Evolutionary conservation across 2,797 vertebrate genomes (phyloP).

Genomic region (Myotis planiceps): DNA sequence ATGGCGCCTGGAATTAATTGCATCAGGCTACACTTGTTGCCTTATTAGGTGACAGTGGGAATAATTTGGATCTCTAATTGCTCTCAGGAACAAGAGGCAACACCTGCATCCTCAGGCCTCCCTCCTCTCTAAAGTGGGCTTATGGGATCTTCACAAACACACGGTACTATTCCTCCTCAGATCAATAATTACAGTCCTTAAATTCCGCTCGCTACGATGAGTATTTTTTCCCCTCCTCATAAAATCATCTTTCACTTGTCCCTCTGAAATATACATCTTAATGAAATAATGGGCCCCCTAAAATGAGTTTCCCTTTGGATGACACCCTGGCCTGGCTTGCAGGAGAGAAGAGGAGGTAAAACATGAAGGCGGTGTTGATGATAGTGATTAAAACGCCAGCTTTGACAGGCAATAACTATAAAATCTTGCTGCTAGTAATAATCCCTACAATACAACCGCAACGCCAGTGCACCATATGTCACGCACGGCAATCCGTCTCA

Average conservation of each 20-base stretch:
- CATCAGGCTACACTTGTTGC: conserved; percentile 65
- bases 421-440: conserved; percentile 77
- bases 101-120: conserved; percentile 47
- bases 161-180: conserved; percentile 8
- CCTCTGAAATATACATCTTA: conserved; percentile 57
- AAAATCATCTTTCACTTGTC: conserved; percentile 32
- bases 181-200: conserved; percentile 66
- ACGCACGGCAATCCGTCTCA: conserved; percentile 54
- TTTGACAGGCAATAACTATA: conserved; percentile 80
- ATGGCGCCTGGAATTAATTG: conserved; percentile 51
- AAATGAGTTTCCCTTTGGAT: conserved; percentile 46
- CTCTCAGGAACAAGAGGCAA: conserved; percentile 66
- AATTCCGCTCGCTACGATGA: not conserved
- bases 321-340: conserved; percentile 42
- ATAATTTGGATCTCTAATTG: conserved; percentile 62
- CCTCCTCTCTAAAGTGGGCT: not conserved
- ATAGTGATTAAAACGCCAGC: conserved; percentile 77
- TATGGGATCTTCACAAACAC: not conserved
- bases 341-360: conserved; percentile 58
- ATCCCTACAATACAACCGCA: conserved; percentile 69
- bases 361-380: conserved; percentile 61
- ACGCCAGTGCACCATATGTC: conserved; percentile 62
- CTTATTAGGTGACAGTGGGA: conserved; percentile 71
- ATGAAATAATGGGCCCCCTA: conserved; percentile 62
- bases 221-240: not conserved